Evolutionary conservation across 2,797 vertebrate species (phyloP).

Genomic region (Anolis apletophallus): DNA sequence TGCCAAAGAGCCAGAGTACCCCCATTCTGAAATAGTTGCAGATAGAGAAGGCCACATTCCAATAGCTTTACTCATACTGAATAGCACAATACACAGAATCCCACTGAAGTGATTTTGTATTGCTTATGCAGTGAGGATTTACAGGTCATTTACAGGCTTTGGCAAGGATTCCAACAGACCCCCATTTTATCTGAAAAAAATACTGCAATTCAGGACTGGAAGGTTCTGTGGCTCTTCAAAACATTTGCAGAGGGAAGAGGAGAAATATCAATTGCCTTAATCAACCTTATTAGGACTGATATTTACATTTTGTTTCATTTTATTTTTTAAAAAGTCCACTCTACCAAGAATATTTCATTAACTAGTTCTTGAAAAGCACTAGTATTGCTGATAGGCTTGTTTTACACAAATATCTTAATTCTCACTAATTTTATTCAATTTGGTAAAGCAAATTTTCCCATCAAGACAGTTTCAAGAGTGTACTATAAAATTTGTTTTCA

Average conservation of each 20-base stretch:
- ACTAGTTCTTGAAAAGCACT: neutral
- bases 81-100: conserved; percentile 22
- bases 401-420: neutral
- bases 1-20: neutral
- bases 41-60: conserved; percentile 25
- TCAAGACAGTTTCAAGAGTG: too few species aligned
- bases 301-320: neutral
- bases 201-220: conserved; percentile 19
- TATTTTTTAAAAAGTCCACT: too few species aligned
- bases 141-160: conserved; percentile 28
- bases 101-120: conserved; percentile 26
- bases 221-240: conserved; percentile 14
- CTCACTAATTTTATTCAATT: neutral
- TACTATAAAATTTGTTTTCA: too few species aligned
- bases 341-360: neutral
- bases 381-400: neutral
- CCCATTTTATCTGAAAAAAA: conserved; percentile 21
- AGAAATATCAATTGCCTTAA: conserved; percentile 7
- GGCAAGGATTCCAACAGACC: conserved; percentile 20
- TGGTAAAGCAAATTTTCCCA: neutral
- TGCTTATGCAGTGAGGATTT: conserved; percentile 32
- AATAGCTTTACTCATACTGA: conserved; percentile 16
- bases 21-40: neutral
- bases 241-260: neutral
- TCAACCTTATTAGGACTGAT: neutral